Evolutionary conservation across 1,140 invertebrate species (phyloP).

Genomic region (Diabrotica virgifera): DNA sequence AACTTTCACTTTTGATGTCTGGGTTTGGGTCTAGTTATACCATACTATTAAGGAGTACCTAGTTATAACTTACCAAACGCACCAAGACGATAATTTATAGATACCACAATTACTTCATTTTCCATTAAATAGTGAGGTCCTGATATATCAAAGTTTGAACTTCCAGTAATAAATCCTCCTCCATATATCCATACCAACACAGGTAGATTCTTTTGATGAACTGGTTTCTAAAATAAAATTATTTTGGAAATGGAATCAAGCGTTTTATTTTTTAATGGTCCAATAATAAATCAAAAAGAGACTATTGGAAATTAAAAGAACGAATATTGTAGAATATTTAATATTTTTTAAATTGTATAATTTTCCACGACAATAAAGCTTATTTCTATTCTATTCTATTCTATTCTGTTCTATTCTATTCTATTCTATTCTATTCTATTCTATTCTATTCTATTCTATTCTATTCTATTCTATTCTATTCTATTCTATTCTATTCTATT

Average conservation of each 20-base stretch:
- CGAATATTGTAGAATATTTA: too few relatives aligned
- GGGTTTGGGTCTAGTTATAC: too few relatives aligned
- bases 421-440: too few relatives aligned
- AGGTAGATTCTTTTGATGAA: slow-evolving; percentile 16
- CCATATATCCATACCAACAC: slow-evolving; percentile 27
- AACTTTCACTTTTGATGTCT: too few relatives aligned
- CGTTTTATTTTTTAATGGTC: not conserved
- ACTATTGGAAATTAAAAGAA: too few relatives aligned
- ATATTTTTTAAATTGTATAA: slow-evolving; percentile 7
- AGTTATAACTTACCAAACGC: slow-evolving; percentile 23
- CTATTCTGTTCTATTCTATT: too few relatives aligned
- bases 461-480: too few relatives aligned
- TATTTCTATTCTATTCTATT: too few relatives aligned
- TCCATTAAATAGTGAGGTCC: slow-evolving; percentile 27
- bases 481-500: too few relatives aligned
- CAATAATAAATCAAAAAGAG: too few relatives aligned
- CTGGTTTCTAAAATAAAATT: slow-evolving; percentile 13
- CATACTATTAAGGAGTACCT: not conserved
- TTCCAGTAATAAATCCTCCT: slow-evolving; percentile 22
- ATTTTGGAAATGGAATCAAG: not conserved
- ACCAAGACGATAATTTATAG: slow-evolving; percentile 24
- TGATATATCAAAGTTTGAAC: not conserved
- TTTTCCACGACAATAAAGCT: too few relatives aligned
- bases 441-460: too few relatives aligned
- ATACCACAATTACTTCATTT: slow-evolving; percentile 22